Evolutionary conservation across 2,113 vertebrate species (phyloP), one percentile per base, ranked within the genome.

Genomic region (Ophiodon elongatus): DNA sequence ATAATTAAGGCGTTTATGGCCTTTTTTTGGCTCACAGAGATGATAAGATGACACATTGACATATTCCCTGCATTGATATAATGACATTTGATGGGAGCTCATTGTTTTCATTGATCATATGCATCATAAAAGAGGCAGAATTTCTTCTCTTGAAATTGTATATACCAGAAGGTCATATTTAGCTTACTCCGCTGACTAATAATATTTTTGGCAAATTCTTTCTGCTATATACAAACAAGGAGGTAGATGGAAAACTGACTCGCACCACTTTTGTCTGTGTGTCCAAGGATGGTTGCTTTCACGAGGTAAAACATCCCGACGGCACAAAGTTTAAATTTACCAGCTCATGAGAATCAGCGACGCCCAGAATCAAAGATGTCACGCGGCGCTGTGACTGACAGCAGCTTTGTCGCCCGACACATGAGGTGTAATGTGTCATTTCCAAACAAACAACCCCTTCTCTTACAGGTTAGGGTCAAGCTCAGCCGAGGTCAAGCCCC

Each of bases 381-480:
- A 13, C 29, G 17, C 1, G 23, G 15, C 0, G 39, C 29, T 6
- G 47, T 90, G 91, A 90, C 50, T 86, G 91, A 86, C 88, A 83
- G 87, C 70, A 3, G 71, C 81, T 88, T 88, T 92, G 91, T 90
- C 8, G 73, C 70, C 69, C 82, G 56, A 91, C 89, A 88, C 89
- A 78, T 27, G 81, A 90, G 87, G 83, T 84, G 85, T 89, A 86
- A 88, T 79, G 88, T 90, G 89, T 94, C 88, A 75, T 87, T 89
- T 82, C 87, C 90, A 91, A 90, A 94, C 90, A 94, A 92, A 93
- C 89, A 91, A 21, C 65, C 65, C 23, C 85, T 84, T 90, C 88
- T 90, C 89, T 85, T 85, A 73, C 88, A 87, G 88, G 85, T 93
- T 80, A 13, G 76, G 92, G 88, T 92, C 90, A 86, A 86, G 76